phyloP scores from a whole-genome alignment of 1,140 invertebrate species.

The Scaptomyza graminum region DNA sequence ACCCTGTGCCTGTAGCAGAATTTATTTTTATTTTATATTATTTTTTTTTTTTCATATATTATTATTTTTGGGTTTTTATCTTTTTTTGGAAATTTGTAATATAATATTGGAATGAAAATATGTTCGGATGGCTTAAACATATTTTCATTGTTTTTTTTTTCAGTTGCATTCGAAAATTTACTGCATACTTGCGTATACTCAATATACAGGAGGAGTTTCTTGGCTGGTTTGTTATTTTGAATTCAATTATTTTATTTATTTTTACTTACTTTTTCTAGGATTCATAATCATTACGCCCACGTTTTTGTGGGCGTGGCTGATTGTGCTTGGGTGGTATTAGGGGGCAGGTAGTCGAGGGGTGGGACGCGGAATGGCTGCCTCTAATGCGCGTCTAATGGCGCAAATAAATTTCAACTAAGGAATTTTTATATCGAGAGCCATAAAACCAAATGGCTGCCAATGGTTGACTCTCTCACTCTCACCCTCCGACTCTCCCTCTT shows the following conservation, averaged over 20 bases:
- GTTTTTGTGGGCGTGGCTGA: constrained; percentile 32
- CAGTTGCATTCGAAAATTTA: no score
- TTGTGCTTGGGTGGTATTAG: constrained; percentile 3
- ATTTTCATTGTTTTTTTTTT: no score
- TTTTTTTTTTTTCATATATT: no score
- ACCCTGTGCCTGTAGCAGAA: background rate
- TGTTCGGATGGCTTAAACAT: no score
- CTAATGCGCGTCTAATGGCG: constrained; percentile 78
- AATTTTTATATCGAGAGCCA: constrained; percentile 80
- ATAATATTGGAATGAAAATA: no score
- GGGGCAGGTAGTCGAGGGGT: background rate
- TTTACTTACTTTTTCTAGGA: constrained; percentile 57
- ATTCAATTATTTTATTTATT: background rate
- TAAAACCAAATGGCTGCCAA: constrained; percentile 80
- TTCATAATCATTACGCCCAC: constrained; percentile 67
- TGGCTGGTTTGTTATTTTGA: background rate
- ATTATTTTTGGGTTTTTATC: no score
- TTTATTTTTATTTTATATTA: no score
- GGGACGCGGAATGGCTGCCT: constrained; percentile 37
- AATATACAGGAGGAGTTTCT: no score
- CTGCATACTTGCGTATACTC: no score
- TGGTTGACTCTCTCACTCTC: constrained; percentile 42
- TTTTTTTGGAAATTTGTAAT: no score
- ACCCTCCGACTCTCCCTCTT: no score
- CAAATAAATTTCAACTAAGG: constrained; percentile 83